Evolutionary conservation across 2,113 vertebrate species (phyloP).

Genomic region (Microcebus murinus): DNA sequence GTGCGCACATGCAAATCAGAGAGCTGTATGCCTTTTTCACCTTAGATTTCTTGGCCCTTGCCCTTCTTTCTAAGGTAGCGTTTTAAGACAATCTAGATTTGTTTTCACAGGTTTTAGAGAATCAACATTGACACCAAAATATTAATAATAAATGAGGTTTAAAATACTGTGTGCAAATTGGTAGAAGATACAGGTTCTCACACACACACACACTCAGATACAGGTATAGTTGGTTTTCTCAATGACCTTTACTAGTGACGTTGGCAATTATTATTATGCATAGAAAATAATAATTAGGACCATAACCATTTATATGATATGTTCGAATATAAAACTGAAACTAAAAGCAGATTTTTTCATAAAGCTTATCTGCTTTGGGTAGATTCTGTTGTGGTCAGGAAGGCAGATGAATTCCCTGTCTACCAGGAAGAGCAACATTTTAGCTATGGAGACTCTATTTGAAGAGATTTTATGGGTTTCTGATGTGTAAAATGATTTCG

Average conservation of each 20-base stretch:
- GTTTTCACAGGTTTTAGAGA: not conserved
- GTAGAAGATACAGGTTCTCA: not conserved
- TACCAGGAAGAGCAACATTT: not conserved
- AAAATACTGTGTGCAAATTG: not conserved
- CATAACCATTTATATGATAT: not conserved
- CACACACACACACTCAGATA: not conserved
- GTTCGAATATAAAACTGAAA: not conserved
- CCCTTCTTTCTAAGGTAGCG: not conserved
- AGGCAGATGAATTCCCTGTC: not conserved
- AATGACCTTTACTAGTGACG: not conserved
- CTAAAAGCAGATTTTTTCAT: not conserved
- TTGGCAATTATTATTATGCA: not conserved
- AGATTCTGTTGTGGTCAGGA: not conserved
- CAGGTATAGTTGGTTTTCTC: not conserved
- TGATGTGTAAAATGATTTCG: slow-evolving; percentile 80
- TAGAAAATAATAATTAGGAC: not conserved
- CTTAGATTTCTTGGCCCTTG: not conserved
- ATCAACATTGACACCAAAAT: not conserved
- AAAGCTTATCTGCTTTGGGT: not conserved
- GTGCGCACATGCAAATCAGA: not conserved
- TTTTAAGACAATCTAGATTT: not conserved
- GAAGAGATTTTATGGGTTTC: slow-evolving; percentile 74
- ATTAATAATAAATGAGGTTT: not conserved
- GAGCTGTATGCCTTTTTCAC: not conserved
- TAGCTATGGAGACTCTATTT: slow-evolving; percentile 52